Percentiles rank a stretch among this genome's conserved stretches.
phyloP scores from a whole-genome alignment of 2,797 vertebrate genomes.

The Poecile montanus region DNA sequence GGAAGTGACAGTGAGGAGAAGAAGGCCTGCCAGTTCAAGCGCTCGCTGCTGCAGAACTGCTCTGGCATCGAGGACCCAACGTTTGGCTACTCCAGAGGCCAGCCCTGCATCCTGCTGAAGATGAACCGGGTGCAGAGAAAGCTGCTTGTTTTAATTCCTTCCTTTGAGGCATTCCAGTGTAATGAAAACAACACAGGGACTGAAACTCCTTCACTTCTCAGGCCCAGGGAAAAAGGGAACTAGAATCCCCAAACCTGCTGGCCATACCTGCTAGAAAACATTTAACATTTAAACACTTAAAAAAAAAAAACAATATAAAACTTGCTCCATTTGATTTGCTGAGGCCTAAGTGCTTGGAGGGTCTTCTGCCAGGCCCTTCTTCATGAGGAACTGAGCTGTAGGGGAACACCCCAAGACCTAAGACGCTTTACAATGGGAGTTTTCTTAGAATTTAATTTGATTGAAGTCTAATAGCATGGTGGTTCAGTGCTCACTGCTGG shows the following conservation, averaged over 20 bases:
- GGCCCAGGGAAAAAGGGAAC: neutral
- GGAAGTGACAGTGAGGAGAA: slow-evolving; percentile 84
- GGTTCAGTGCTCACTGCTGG: neutral
- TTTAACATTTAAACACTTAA: too few species aligned
- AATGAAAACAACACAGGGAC: neutral
- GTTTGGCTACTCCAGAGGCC: slow-evolving; percentile 91
- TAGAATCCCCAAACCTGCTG: neutral
- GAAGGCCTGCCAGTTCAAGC: slow-evolving; percentile 94
- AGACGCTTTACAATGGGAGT: neutral
- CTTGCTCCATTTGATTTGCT: neutral
- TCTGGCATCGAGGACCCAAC: slow-evolving; percentile 88
- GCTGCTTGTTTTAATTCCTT: neutral
- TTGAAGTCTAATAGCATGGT: neutral
- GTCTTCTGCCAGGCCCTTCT: neutral
- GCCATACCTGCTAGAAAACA: neutral
- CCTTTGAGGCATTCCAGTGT: neutral
- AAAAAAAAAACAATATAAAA: neutral
- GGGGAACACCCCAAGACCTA: too few species aligned
- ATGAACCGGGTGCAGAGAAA: slow-evolving; percentile 91
- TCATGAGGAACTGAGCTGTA: neutral
- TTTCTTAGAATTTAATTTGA: neutral
- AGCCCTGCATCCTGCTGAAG: slow-evolving; percentile 92
- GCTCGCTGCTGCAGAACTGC: slow-evolving; percentile 89
- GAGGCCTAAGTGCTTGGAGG: neutral
- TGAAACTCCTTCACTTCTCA: neutral